Base-by-base conservation (phyloP, 2,888 invertebrate genomes). In the Neelides folsomi region DNA sequence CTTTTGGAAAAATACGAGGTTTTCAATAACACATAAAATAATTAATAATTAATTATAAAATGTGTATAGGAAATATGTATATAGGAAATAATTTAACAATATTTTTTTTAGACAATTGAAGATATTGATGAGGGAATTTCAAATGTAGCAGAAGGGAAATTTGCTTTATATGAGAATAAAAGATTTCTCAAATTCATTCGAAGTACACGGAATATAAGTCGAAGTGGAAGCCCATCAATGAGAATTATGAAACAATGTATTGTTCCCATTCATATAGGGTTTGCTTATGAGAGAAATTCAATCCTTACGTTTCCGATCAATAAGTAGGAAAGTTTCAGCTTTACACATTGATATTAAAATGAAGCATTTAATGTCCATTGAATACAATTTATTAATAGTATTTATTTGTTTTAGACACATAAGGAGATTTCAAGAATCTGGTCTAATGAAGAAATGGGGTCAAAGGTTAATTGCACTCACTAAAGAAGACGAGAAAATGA, bases 101-200 rank as follows among this genome's bases (percentile, higher is more conserved):
- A 27, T 37, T 42, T 19, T 36, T 44, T 43, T 12, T 19, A 63
- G 63, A 44, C 57, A 10, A 47, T 65, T 3, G 53, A 77, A 43
- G 74, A 80, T 60, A 77, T 80, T 5, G 72, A 79, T 1, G 72
- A 75, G 54, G 81, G 82, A 6, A 78, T 86, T 51, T 75, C 77
- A 47, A 74, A 74, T 65, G 81, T 88, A 6, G 78, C 80, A 0
- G 74, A 76, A 59, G 87, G 86, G 2, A 71, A 75, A 8, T 82
- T 82, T 62, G 84, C 86, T 0, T 84, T 86, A 64, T 89, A 85
- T 60, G 87, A 87, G 65, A 88, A 84, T 67, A 73, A 77, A 9
- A 78, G 82, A 66, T 82, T 78, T 62, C 70, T 88, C 1, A 59
- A 60, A 44, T 65, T 63, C 51, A 56, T 57, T 12, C 47, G 57